Conservation (phyloP, 2,113 vertebrate genomes). For the Mesembrinibis cayennensis region DNA sequence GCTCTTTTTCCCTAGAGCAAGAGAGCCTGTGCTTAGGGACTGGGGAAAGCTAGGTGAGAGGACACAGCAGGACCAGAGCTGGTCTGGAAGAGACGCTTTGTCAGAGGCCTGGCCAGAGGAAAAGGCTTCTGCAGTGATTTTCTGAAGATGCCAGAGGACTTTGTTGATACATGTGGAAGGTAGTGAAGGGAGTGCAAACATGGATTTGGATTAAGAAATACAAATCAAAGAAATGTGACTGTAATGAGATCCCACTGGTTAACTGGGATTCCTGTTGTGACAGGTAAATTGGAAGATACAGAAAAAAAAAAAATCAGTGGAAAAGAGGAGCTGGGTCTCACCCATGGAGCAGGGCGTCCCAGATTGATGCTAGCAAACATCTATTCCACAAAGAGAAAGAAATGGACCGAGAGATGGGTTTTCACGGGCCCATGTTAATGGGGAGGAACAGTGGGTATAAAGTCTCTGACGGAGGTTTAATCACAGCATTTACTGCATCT, state of each 20-base stretch:
- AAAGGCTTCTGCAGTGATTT: background rate
- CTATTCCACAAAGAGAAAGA: background rate
- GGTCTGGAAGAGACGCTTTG: background rate
- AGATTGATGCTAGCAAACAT: background rate
- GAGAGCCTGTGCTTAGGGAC: background rate
- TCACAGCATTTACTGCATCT: background rate
- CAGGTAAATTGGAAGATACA: background rate
- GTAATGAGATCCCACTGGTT: background rate
- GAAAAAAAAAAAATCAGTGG: background rate
- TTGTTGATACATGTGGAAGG: background rate
- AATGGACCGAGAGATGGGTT: background rate
- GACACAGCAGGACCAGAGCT: background rate
- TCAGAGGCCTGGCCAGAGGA: background rate
- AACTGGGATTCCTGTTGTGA: background rate
- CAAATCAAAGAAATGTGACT: background rate
- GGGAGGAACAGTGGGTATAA: background rate
- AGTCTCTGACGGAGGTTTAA: background rate
- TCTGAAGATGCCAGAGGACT: background rate
- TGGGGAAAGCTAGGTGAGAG: background rate
- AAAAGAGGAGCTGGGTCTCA: background rate
- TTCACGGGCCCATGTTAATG: background rate
- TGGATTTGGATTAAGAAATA: background rate
- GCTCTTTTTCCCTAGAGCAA: background rate
- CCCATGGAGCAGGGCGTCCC: background rate
- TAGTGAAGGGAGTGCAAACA: background rate